These are phyloP conservation scores for Falcaria lacertinaria DNA, from an alignment of 2,888 invertebrate species.

Conservation along the genomic window DNA sequence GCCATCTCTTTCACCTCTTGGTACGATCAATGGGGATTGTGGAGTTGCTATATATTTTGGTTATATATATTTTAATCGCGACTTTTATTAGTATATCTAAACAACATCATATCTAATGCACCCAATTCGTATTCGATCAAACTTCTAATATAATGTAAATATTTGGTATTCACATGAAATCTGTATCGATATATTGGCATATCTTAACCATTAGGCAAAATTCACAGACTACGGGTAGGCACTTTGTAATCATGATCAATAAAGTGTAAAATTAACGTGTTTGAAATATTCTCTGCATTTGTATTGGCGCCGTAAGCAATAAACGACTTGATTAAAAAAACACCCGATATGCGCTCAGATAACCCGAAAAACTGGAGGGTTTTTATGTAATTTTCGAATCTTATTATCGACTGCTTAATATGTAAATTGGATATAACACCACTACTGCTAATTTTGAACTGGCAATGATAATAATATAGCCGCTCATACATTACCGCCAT, in stretches of 20 bases:
- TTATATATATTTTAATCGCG: too few species aligned
- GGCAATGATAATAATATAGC: neutral
- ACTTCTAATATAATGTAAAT: neutral
- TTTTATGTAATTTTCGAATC: neutral
- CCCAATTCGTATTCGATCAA: neutral
- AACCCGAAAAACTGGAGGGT: neutral
- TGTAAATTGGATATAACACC: conserved; percentile 1
- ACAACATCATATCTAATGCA: neutral
- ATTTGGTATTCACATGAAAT: neutral
- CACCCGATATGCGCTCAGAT: neutral
- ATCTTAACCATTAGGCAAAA: neutral
- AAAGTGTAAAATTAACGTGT: conserved; percentile 1
- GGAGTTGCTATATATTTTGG: too few species aligned
- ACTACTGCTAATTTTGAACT: conserved; percentile 2
- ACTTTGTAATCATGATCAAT: neutral
- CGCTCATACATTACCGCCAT: neutral
- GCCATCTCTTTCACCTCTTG: too few species aligned
- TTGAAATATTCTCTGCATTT: neutral
- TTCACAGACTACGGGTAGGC: neutral
- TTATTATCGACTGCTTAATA: neutral
- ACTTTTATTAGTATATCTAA: too few species aligned
- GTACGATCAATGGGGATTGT: too few species aligned
- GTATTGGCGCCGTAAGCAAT: neutral
- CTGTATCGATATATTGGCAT: neutral
- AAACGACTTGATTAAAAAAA: conserved; percentile 1